These are phyloP conservation scores for Cromileptes altivelis DNA, from an alignment of 2,113 vertebrate genomes.

Conservation along the genomic window DNA sequence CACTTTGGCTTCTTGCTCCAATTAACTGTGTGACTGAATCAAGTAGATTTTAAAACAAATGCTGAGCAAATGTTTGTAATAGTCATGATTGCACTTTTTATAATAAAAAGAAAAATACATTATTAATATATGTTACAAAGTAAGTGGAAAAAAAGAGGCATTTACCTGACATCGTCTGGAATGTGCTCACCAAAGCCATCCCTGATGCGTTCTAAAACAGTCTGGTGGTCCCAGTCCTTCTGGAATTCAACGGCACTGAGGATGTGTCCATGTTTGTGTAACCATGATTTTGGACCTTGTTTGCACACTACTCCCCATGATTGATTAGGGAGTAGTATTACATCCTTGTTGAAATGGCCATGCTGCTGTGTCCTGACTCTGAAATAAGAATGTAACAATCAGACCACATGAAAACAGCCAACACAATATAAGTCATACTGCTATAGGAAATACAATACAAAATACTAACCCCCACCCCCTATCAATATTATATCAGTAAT, in stretches of 20 bases:
- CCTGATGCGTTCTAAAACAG: background rate
- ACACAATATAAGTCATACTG: too few species aligned
- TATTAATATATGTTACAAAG: background rate
- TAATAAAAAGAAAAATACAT: too few species aligned
- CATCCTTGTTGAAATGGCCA: background rate
- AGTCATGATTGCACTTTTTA: too few species aligned
- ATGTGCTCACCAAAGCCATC: background rate
- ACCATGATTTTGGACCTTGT: background rate
- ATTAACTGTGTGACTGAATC: too few species aligned
- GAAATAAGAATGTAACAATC: too few species aligned
- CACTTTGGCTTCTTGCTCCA: too few species aligned
- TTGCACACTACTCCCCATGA: background rate
- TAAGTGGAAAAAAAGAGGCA: background rate
- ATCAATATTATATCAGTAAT: too few species aligned
- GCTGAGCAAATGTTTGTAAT: too few species aligned
- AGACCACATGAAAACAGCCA: background rate
- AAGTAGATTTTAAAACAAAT: too few species aligned
- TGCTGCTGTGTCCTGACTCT: background rate
- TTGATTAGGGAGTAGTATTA: background rate
- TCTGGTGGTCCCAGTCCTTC: background rate
- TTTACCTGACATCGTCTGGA: background rate
- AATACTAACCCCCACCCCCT: too few species aligned
- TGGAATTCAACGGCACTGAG: constrained; percentile 12
- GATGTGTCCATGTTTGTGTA: constrained; percentile 2
- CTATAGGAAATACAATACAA: too few species aligned